Conservation (phyloP, 2,888 invertebrate genomes). For the Scotopteryx bipunctaria region DNA sequence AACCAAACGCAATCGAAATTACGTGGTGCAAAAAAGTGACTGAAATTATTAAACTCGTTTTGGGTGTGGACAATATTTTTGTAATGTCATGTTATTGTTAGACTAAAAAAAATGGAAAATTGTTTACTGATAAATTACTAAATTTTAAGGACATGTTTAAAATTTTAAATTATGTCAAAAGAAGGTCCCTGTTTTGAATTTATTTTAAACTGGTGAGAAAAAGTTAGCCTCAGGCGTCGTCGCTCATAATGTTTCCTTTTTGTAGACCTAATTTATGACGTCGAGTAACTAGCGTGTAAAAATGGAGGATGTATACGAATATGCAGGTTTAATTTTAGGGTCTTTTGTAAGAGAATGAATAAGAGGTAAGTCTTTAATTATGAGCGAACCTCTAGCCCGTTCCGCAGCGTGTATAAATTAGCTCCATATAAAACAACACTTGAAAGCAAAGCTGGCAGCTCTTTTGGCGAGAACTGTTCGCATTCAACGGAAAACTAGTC, state of each 20-base stretch:
- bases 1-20: no score
- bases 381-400: conserved; percentile 56
- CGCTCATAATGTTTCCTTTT: conserved; percentile 68
- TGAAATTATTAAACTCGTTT: no score
- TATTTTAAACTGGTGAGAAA: conserved; percentile 57
- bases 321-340: conserved; percentile 73
- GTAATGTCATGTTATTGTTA: no score
- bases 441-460: conserved; percentile 45
- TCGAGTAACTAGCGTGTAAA: conserved; percentile 66
- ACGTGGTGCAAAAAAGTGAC: no score
- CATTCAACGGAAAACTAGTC: conserved; percentile 39
- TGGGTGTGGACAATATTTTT: no score
- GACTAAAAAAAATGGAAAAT: no score
- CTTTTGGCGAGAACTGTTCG: conserved; percentile 39
- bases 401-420: conserved; percentile 56
- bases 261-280: conserved; percentile 74
- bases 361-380: conserved; percentile 72
- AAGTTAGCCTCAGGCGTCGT: conserved; percentile 59
- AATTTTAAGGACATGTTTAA: no score
- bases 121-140: no score
- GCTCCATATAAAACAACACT: conserved; percentile 55
- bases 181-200: conserved; percentile 51
- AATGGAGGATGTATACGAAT: conserved; percentile 67
- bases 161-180: conserved; percentile 34
- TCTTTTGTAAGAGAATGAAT: conserved; percentile 69